Evolutionary conservation across 2,113 vertebrate species (phyloP), one percentile per base, ranked within the genome.

Genomic region (Cyphomyrus plagiostoma): DNA sequence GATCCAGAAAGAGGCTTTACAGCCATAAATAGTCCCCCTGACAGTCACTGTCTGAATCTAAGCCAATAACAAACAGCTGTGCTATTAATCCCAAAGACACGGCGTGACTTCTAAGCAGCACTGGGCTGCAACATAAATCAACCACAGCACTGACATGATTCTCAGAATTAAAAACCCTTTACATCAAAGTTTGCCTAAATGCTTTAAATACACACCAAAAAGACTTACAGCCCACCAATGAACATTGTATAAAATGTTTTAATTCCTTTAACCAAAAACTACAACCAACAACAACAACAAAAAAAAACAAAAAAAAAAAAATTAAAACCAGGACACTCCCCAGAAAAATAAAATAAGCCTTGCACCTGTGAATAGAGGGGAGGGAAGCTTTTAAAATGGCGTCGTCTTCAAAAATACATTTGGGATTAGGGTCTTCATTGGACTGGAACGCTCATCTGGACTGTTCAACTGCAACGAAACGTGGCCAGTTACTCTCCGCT

Each of bases 251-350:
- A 95, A 96, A 96, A 96, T 89, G 88, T 23, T 74, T 94, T 94
- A 95, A 95, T 95, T 95, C 94, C 89, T 89, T 93, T 91, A 95
- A 95, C 92, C 91, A 92, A 95, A 95, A 94, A 94, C 89, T 90
- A 94, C 90, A 80, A 89, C 90, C 77, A 91, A 91, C 93, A 92
- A 53, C 93, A 92, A 53, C 35, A 35, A 35, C 35, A 35, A 35
- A 35, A 35, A 83, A 89, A 89, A 62, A 15, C 15, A 10, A 26
- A 66, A 48, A 92, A 90, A 90, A 91, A 92, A 93, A 92, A 56
- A 23, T 91, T 93, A 93, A 91, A 94, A 94, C 93, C 74, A 93
- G 93, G 74, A 93, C 90, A 88, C 90, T 92, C 87, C 88, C 90
- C 88, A 91, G 49, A 83, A 90, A 21, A 94, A 91, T 90, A 88